Evolutionary conservation across 2,797 vertebrate species (phyloP).

Genomic region (Etheostoma nigrum): DNA sequence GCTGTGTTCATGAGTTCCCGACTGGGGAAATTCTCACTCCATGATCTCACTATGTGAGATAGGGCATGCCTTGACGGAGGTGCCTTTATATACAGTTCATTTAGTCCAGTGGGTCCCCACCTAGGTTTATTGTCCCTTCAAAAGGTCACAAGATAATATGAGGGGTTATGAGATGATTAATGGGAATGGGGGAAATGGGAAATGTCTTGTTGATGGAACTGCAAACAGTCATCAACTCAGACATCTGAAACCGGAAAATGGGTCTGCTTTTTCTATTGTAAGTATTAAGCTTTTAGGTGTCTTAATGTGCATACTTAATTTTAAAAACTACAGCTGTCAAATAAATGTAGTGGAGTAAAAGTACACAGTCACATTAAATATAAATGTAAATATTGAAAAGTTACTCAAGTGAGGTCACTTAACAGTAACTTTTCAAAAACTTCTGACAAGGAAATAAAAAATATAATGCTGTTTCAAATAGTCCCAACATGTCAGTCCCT

Average conservation of each 20-base stretch:
- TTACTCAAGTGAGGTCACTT: not conserved
- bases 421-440: not conserved
- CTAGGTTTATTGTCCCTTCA: not conserved
- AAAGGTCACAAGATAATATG: constrained; percentile 1
- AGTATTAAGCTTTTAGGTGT: not conserved
- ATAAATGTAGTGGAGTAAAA: not conserved
- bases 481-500: not conserved
- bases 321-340: not conserved
- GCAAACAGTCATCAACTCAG: not conserved
- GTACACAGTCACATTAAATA: not conserved
- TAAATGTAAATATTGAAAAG: too few species aligned
- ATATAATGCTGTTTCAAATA: not conserved
- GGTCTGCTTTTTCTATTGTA: not conserved
- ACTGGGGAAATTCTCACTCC: too few species aligned
- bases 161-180: constrained; percentile 14
- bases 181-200: constrained; percentile 1
- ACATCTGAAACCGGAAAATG: not conserved
- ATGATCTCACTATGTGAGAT: too few species aligned
- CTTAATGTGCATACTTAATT: not conserved
- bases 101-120: not conserved
- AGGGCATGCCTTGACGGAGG: too few species aligned
- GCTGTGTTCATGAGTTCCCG: too few species aligned
- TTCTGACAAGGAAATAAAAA: not conserved
- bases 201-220: not conserved
- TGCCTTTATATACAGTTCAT: not conserved